Base-by-base conservation (phyloP, 2,888 invertebrate genomes). In the Hypolimnas misippus region DNA sequence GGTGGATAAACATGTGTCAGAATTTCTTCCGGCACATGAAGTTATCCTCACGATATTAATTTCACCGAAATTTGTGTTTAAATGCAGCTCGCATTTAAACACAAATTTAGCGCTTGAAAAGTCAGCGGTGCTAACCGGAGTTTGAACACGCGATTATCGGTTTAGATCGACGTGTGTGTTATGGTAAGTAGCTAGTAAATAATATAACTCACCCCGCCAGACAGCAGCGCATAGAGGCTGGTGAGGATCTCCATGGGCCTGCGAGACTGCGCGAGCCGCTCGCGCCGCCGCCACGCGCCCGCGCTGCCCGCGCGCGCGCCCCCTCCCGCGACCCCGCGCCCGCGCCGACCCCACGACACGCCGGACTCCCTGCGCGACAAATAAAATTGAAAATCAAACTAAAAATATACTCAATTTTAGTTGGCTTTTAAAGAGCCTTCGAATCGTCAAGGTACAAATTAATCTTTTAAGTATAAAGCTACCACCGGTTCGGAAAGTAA, bases 171-270 rank as follows among this genome's bases (percentile, higher is more conserved):
- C 5, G 25, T 25, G 10, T 12, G 3, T 4, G 35, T 38, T 38
- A 2, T 38, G 12, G 12, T n/a, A n/a, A 38, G 35, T 38, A 10
- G 35, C 4, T n/a, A 3, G n/a, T 4, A 3, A n/a, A 10, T 33
- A 38, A 16, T 2, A 7, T 1, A 38, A 72, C 81, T 82, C 38
- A 92, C 92, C 86, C 90, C 89, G 76, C 92, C 90, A 67, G 92
- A 91, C 66, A 92, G 86, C 83, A 92, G 84, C 82, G 92, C 91
- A 78, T 92, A 92, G 68, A 92, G 85, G 81, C 91, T 90, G 76
- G 92, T 92, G 73, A 92, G 86, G 86, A 91, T 88, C 88, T 92
- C 91, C 91, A 92, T 92, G 86, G 89, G 90, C 87, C 91, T 88
- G 70, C 89, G 86, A 75, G 88, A 84, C 79, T 86, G 85, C 74